phyloP scores from a whole-genome alignment of 2,113 vertebrate genomes.

The Rhinoptilus africanus region DNA sequence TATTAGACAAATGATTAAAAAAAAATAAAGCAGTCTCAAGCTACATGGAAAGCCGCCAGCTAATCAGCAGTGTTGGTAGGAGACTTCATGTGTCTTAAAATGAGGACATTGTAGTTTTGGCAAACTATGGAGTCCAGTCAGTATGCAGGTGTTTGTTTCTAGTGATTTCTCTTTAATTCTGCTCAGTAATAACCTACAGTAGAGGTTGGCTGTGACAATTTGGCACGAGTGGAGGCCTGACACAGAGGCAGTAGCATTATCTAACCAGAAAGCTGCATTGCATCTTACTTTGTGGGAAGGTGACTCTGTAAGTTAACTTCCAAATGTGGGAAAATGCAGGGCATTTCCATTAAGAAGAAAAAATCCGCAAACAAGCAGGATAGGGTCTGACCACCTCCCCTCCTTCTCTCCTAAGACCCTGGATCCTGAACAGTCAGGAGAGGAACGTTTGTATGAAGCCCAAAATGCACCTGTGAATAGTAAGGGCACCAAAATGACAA shows the following conservation, averaged over 20 bases:
- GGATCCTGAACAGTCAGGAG: not conserved
- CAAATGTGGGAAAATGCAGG: not conserved
- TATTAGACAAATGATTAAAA: not conserved
- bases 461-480: not conserved
- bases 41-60: not conserved
- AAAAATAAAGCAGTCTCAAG: not conserved
- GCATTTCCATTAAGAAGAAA: not conserved
- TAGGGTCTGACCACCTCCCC: not conserved
- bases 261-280: constrained; percentile 48
- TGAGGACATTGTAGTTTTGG: not conserved
- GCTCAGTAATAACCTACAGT: not conserved
- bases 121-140: not conserved
- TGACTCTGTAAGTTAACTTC: not conserved
- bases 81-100: not conserved
- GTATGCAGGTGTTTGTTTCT: not conserved
- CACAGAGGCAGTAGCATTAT: not conserved
- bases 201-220: constrained; percentile 14
- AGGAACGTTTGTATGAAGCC: not conserved
- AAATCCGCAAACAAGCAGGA: not conserved
- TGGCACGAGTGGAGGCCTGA: not conserved
- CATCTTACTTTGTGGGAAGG: constrained; percentile 31
- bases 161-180: not conserved
- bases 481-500: not conserved
- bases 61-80: not conserved
- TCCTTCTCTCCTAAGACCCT: not conserved